Evolutionary conservation across 2,888 invertebrate genomes (phyloP).

Genomic region (Lycophotia porphyrea): DNA sequence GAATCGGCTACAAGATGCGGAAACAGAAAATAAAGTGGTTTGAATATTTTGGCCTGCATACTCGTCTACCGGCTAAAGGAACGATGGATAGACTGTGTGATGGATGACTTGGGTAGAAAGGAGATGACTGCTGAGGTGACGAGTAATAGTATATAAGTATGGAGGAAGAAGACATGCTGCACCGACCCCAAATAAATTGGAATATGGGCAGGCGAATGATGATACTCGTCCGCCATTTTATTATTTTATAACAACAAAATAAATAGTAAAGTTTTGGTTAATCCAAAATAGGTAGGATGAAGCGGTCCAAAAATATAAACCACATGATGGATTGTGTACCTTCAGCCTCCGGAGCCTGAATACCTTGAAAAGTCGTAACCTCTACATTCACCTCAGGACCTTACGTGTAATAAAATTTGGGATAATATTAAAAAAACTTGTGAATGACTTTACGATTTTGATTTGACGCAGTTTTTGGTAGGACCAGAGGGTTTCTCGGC

Average conservation of each 20-base stretch:
- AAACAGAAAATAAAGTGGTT: background rate
- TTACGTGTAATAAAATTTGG: background rate
- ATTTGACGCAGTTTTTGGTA: no score
- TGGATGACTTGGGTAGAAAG: no score
- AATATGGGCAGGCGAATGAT: no score
- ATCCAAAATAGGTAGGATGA: background rate
- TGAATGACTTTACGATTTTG: background rate
- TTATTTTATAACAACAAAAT: background rate
- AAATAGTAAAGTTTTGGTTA: background rate
- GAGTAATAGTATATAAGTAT: no score
- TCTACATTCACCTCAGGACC: background rate
- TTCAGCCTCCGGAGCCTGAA: constrained; percentile 5
- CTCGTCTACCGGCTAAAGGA: no score
- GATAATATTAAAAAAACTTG: background rate
- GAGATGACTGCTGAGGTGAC: no score
- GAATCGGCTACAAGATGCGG: background rate
- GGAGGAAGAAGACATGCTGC: no score
- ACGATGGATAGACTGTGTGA: no score
- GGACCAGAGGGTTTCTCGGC: background rate
- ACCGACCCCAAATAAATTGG: no score
- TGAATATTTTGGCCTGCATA: background rate
- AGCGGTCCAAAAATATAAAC: background rate
- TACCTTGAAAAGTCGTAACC: background rate
- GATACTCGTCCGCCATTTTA: no score
- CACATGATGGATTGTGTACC: background rate